Percentiles rank a stretch among this genome's conserved stretches.
phyloP scores from a whole-genome alignment of 1,140 invertebrate species.

The Oryzaephilus surinamensis region DNA sequence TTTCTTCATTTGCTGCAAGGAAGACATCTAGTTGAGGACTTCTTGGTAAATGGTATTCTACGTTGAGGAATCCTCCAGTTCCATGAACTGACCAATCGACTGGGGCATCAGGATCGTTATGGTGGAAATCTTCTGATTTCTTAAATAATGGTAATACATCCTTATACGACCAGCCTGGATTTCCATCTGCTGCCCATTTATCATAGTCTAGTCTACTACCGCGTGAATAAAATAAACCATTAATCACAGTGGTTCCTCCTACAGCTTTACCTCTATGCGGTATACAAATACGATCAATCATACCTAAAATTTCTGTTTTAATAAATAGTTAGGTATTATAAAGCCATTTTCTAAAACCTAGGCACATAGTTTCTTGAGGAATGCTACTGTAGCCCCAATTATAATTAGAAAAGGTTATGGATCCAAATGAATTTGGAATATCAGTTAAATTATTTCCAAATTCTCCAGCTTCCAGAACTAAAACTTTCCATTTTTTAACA shows the following conservation, averaged over 20 bases:
- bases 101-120: neutral
- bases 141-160: constrained; percentile 50
- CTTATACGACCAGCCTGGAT: no score
- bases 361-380: no score
- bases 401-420: no score
- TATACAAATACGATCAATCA: constrained; percentile 6
- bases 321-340: no score
- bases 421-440: no score
- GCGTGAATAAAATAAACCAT: constrained; percentile 64
- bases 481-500: constrained; percentile 49
- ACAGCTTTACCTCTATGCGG: constrained; percentile 38
- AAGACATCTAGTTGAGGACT: constrained; percentile 36
- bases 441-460: constrained; percentile 57
- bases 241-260: constrained; percentile 57
- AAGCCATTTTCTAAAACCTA: no score
- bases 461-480: constrained; percentile 59
- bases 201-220: constrained; percentile 60
- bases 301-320: no score
- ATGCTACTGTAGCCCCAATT: no score
- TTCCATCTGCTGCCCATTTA: constrained; percentile 50
- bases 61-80: constrained; percentile 1
- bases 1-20: constrained; percentile 43
- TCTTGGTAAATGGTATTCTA: constrained; percentile 31
- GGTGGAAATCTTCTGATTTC: constrained; percentile 38
- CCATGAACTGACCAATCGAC: constrained; percentile 4